Conservation (phyloP, 1,140 invertebrate species). For the Triops cancriformis region DNA sequence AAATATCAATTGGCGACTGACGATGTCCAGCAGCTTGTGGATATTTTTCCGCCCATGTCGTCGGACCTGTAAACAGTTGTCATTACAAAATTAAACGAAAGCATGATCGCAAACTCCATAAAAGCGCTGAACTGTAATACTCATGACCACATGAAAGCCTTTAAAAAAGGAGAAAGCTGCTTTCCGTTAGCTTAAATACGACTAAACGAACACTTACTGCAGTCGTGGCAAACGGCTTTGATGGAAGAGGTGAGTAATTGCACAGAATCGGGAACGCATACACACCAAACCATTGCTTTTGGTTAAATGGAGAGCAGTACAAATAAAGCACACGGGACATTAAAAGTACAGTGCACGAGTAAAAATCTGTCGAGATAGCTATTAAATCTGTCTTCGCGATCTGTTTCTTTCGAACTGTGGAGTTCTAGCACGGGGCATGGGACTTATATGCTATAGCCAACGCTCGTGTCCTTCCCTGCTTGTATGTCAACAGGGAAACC, state of each 20-base stretch:
- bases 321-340: not conserved
- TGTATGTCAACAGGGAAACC: conserved; percentile 1
- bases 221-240: not conserved
- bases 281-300: not conserved
- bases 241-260: not conserved
- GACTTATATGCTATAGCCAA: not conserved
- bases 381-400: not conserved
- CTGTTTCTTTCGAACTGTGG: not conserved
- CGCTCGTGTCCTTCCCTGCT: not conserved
- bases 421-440: not conserved
- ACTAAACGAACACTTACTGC: not conserved
- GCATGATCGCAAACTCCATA: not conserved
- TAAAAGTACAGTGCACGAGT: not conserved
- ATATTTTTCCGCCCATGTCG: conserved; percentile 57
- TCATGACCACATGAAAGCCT: not conserved
- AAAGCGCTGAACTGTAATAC: not conserved
- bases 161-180: not conserved
- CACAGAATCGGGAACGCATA: not conserved
- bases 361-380: not conserved
- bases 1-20: conserved; percentile 74
- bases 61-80: conserved; percentile 49
- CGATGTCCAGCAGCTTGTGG: conserved; percentile 61
- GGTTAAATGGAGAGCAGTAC: not conserved
- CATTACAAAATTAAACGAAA: not conserved
- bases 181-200: not conserved